Percentiles rank a stretch among this genome's conserved stretches.
phyloP scores from a whole-genome alignment of 2,113 vertebrate species.

The Alethe diademata region DNA sequence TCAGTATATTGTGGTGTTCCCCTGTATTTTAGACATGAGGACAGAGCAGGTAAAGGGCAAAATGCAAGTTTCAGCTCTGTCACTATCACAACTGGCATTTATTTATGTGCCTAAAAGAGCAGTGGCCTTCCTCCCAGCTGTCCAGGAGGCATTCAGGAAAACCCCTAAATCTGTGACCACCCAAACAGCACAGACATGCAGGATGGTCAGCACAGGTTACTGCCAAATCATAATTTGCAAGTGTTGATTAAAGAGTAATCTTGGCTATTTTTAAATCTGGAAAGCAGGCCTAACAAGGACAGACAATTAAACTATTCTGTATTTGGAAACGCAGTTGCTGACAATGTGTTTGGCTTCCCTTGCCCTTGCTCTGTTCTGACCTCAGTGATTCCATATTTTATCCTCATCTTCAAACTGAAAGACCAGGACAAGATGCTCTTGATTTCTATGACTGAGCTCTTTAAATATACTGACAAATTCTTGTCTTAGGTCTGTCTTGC shows the following conservation, averaged over 20 bases:
- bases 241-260: neutral
- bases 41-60: neutral
- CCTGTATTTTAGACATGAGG: neutral
- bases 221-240: neutral
- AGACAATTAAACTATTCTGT: constrained; percentile 8
- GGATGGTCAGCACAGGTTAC: neutral
- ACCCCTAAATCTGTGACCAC: neutral
- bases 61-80: neutral
- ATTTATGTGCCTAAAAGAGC: neutral
- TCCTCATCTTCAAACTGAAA: neutral
- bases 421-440: neutral
- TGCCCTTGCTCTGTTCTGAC: neutral
- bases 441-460: neutral
- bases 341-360: neutral
- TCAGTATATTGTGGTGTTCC: neutral
- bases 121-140: neutral
- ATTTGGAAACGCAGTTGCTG: neutral
- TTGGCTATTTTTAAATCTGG: constrained; percentile 31
- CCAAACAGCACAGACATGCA: neutral
- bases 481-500: neutral
- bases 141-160: neutral
- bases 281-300: constrained; percentile 41
- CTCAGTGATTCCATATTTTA: neutral
- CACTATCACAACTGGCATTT: neutral
- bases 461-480: neutral